Conservation (phyloP, 92 coral and sea anemone species). For the Zoanthus solanderi region DNA sequence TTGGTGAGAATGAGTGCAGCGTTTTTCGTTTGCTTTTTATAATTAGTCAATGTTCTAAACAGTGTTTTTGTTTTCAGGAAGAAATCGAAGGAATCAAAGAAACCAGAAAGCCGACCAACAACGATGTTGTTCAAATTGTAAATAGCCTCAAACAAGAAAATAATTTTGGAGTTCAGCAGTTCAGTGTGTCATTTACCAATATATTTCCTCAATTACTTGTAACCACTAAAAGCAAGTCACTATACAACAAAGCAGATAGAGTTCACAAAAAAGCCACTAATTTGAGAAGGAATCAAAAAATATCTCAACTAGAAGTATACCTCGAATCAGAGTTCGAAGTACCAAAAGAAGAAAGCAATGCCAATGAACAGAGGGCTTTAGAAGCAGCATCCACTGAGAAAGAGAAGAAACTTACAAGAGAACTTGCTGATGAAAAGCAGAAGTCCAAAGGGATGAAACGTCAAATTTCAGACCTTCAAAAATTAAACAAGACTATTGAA, state of each 20-base stretch:
- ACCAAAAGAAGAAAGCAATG: conserved; percentile 26
- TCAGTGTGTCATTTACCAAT: conserved; percentile 13
- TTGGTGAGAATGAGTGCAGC: not conserved
- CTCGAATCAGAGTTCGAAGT: conserved; percentile 26
- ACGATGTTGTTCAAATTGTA: conserved; percentile 14
- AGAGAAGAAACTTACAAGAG: conserved; percentile 15
- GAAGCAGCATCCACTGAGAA: conserved; percentile 36
- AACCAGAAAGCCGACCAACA: conserved; percentile 16
- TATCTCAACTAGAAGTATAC: conserved; percentile 1
- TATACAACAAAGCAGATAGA: conserved; percentile 40
- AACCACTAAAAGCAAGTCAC: conserved; percentile 5
- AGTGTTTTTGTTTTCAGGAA: conserved; percentile 26
- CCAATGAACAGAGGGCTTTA: conserved; percentile 34
- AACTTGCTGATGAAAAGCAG: conserved; percentile 18
- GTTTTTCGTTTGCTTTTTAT: not conserved
- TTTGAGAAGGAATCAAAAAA: conserved; percentile 10
- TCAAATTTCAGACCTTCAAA: not conserved
- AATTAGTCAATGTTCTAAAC: not conserved
- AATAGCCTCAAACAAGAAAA: conserved; percentile 33
- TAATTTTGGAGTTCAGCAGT: conserved; percentile 23
- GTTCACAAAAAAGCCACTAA: not conserved
- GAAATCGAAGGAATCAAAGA: not conserved
- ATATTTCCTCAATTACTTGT: not conserved
- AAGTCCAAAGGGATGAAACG: conserved; percentile 13
- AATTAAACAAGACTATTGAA: conserved; percentile 13